A percentile compares a stretch with the other conserved stretches of the same genome.
These are phyloP conservation scores for Clarias magur DNA, from an alignment of 2,113 vertebrate species.

Conservation along the genomic window DNA sequence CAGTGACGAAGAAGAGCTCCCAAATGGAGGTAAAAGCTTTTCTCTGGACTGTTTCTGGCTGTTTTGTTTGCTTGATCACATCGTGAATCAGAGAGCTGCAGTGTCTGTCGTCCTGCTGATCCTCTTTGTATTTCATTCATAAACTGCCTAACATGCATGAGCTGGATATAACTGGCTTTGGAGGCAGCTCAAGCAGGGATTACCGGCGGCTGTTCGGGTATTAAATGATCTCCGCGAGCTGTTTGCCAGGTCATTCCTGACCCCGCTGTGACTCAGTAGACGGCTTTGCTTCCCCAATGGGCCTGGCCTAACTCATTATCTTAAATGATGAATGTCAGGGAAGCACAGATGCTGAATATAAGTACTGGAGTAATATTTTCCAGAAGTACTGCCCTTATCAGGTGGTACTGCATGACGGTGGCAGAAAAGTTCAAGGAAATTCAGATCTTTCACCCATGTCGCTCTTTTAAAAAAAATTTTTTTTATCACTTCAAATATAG, in stretches of 20 bases:
- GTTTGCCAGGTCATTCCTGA: constrained; percentile 44
- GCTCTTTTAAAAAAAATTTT: neutral
- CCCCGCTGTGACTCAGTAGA: neutral
- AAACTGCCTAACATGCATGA: constrained; percentile 21
- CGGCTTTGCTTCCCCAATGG: neutral
- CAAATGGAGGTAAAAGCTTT: constrained; percentile 72
- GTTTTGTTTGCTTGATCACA: neutral
- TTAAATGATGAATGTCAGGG: neutral
- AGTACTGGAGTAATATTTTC: neutral
- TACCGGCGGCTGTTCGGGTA: constrained; percentile 27
- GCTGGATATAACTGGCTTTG: constrained; percentile 38
- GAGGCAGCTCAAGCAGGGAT: constrained; percentile 42
- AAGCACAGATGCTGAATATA: neutral
- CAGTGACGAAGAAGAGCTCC: constrained; percentile 77
- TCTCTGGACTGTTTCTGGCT: neutral
- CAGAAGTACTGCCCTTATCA: neutral
- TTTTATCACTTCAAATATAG: neutral
- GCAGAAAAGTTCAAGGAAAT: neutral
- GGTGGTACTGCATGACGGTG: neutral
- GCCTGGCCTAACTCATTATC: neutral
- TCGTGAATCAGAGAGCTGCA: too few species aligned
- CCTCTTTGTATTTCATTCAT: constrained; percentile 19
- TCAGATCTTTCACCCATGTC: neutral
- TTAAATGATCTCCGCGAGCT: constrained; percentile 18
- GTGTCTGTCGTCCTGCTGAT: neutral